Conservation (phyloP, 2,113 vertebrate species). For the Spheniscus mendiculus region DNA sequence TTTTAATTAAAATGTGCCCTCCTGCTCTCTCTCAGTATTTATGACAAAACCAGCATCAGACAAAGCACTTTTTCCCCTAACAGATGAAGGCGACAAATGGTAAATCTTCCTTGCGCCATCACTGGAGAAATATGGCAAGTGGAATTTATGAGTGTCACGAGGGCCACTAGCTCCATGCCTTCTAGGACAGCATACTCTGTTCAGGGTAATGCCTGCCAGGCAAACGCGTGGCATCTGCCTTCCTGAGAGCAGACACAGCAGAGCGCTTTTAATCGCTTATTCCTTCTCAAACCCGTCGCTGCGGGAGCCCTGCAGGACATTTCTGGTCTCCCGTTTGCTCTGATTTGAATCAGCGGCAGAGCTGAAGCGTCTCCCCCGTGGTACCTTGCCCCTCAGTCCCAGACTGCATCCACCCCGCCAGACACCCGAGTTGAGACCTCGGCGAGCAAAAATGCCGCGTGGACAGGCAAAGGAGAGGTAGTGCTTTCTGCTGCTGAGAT, state of each 20-base stretch:
- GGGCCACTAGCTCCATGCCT: neutral
- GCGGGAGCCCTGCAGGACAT: neutral
- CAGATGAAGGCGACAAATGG: neutral
- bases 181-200: rapidly evolving
- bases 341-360: neutral
- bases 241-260: neutral
- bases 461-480: neutral
- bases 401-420: neutral
- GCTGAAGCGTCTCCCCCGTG: neutral
- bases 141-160: neutral
- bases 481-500: neutral
- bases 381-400: neutral
- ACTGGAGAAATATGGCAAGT: neutral
- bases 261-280: neutral
- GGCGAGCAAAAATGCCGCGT: neutral
- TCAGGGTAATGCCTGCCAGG: neutral
- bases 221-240: rapidly evolving
- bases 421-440: neutral
- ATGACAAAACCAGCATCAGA: neutral
- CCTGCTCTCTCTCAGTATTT: neutral
- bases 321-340: neutral
- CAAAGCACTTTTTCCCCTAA: neutral
- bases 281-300: neutral
- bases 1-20: neutral
- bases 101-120: neutral